Conservation (phyloP, 2,888 invertebrate genomes). For the Drosophila rubida region DNA sequence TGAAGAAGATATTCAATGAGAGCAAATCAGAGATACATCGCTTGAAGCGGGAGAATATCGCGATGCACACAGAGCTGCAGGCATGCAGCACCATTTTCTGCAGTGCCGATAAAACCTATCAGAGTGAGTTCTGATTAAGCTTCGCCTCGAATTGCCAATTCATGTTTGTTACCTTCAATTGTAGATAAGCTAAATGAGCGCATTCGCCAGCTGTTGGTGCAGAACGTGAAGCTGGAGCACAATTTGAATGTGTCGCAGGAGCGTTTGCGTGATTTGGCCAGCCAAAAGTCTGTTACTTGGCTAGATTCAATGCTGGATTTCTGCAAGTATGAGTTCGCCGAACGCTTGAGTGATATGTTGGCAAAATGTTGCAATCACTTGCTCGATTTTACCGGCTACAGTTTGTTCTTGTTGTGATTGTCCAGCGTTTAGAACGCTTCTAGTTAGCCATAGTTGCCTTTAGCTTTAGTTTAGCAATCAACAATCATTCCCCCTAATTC, state of each 20-base stretch:
- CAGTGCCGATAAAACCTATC: constrained; percentile 83
- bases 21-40: constrained; percentile 83
- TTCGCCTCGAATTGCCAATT: background rate
- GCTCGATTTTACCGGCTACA: constrained; percentile 59
- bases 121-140: constrained; percentile 66
- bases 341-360: constrained; percentile 52
- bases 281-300: constrained; percentile 82
- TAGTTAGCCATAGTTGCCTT: constrained; percentile 23
- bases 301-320: constrained; percentile 84
- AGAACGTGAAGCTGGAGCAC: constrained; percentile 80
- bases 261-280: constrained; percentile 78
- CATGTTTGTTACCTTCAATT: background rate
- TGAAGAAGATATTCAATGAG: constrained; percentile 83
- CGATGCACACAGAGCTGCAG: constrained; percentile 83
- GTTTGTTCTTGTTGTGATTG: constrained; percentile 57
- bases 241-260: constrained; percentile 79
- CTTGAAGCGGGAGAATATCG: constrained; percentile 83
- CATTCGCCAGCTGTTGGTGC: constrained; percentile 74
- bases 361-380: constrained; percentile 54
- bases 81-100: constrained; percentile 83
- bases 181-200: constrained; percentile 82
- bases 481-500: constrained; percentile 32
- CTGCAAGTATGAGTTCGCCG: constrained; percentile 83
- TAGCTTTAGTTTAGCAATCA: constrained; percentile 39
- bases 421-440: constrained; percentile 1